A percentile compares a stretch with the other conserved stretches of the same genome.
Conservation (phyloP, 2,888 invertebrate genomes). For the Selenia dentaria region DNA sequence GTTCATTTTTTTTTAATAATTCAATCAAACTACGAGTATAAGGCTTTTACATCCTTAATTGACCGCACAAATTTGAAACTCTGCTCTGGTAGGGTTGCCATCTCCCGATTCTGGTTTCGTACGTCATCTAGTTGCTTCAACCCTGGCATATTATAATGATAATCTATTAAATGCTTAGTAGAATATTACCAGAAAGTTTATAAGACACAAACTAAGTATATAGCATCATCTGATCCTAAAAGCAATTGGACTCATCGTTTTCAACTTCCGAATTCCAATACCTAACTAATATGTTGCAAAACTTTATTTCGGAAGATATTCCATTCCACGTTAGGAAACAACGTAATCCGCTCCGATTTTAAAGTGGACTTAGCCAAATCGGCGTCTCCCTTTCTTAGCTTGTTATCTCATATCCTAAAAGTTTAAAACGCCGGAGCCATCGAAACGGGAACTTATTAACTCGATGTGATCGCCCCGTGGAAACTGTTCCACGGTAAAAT, state of each 20-base stretch:
- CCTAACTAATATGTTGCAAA: conserved; percentile 28
- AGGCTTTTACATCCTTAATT: too few species aligned
- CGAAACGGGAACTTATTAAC: conserved; percentile 83
- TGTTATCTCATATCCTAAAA: conserved; percentile 84
- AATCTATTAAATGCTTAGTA: too few species aligned
- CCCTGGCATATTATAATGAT: too few species aligned
- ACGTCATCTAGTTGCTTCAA: too few species aligned
- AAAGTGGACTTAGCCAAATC: conserved; percentile 79
- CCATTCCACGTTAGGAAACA: conserved; percentile 51
- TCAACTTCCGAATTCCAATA: conserved; percentile 21
- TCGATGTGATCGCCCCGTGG: conserved; percentile 80
- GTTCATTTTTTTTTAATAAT: too few species aligned
- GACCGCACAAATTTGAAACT: too few species aligned
- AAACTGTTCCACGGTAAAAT: conserved; percentile 79
- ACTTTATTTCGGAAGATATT: conserved; percentile 42
- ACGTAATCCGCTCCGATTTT: conserved; percentile 58
- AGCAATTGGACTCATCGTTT: not conserved
- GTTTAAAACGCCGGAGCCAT: conserved; percentile 82
- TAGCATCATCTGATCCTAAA: too few species aligned
- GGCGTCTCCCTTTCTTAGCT: conserved; percentile 78
- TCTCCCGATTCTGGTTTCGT: too few species aligned
- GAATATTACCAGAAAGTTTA: too few species aligned
- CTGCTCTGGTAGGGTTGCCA: too few species aligned
- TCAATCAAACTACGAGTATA: too few species aligned
- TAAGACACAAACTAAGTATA: too few species aligned